Conservation (phyloP, 2,888 invertebrate species). For the Netelia virgata region DNA sequence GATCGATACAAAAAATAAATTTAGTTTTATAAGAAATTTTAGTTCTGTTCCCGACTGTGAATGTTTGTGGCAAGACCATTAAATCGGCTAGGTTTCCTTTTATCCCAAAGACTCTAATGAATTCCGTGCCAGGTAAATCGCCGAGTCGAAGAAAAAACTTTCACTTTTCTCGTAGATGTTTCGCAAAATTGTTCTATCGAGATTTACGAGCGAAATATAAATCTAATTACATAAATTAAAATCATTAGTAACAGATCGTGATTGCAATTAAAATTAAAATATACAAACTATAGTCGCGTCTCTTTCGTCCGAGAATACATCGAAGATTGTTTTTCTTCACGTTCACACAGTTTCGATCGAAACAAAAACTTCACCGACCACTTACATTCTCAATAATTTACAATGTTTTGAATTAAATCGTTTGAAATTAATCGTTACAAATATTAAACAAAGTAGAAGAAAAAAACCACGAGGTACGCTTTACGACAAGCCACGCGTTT, state of each 20-base stretch:
- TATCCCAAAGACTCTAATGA: slow-evolving; percentile 47
- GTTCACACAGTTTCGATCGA: slow-evolving; percentile 1
- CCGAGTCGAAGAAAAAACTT: slow-evolving; percentile 57
- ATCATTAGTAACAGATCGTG: slow-evolving; percentile 34
- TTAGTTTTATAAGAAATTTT: background rate
- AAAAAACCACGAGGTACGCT: slow-evolving; percentile 68
- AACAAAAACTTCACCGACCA: slow-evolving; percentile 34
- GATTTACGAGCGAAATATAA: slow-evolving; percentile 7
- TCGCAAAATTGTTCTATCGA: slow-evolving; percentile 7
- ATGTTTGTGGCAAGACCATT: slow-evolving; percentile 14
- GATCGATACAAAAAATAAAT: slow-evolving; percentile 9
- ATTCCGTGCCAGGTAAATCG: slow-evolving; percentile 52
- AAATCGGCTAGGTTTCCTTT: slow-evolving; percentile 15
- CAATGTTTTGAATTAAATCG: slow-evolving; percentile 8
- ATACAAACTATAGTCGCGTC: slow-evolving; percentile 15
- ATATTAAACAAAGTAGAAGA: slow-evolving; percentile 36
- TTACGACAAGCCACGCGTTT: slow-evolving; percentile 73
- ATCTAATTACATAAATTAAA: slow-evolving; percentile 28
- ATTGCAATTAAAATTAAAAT: slow-evolving; percentile 35
- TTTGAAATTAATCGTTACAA: slow-evolving; percentile 15
- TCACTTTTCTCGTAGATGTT: slow-evolving; percentile 47
- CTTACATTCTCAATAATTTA: slow-evolving; percentile 24
- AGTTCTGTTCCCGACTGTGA: background rate
- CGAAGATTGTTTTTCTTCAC: slow-evolving; percentile 6
- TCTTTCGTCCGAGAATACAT: background rate